Percentiles rank a stretch among this genome's conserved stretches.
These are phyloP conservation scores for Oithona nana DNA, from an alignment of 2,888 invertebrate genomes.

Conservation along the genomic window DNA sequence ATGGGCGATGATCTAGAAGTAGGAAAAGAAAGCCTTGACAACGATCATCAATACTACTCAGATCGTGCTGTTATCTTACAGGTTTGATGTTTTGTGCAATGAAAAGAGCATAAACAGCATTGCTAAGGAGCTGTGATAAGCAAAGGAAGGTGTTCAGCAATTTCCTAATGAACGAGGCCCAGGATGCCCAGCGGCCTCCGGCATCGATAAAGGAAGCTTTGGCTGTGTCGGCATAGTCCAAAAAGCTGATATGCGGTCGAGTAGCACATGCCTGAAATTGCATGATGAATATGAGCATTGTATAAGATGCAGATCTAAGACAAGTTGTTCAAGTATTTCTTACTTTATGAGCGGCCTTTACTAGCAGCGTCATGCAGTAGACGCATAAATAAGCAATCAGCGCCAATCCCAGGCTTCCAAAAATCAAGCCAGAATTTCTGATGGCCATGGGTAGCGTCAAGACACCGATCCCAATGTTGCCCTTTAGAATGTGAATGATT, in stretches of 20 bases:
- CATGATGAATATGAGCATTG: neutral
- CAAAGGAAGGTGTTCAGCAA: conserved; percentile 9
- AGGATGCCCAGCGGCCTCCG: conserved; percentile 7
- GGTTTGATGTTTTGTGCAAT: conserved; percentile 11
- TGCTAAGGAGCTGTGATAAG: conserved; percentile 6
- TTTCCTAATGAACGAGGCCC: neutral
- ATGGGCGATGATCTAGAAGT: neutral
- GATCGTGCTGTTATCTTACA: neutral
- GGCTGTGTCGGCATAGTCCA: conserved; percentile 9
- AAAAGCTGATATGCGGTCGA: neutral
- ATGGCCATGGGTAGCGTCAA: conserved; percentile 11
- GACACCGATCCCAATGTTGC: conserved; percentile 12
- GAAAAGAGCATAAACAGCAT: conserved; percentile 13
- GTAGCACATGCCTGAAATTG: neutral
- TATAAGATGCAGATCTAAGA: neutral
- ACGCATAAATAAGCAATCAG: neutral
- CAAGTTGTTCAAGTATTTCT: neutral
- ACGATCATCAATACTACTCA: neutral
- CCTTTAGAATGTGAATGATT: conserved; percentile 11
- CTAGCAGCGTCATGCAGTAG: neutral
- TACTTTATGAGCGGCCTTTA: neutral
- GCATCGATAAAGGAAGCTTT: conserved; percentile 3
- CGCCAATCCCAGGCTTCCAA: conserved; percentile 2
- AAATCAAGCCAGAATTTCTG: conserved; percentile 1
- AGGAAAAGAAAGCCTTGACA: neutral